Conservation (phyloP, 2,888 invertebrate species). For the Phyllotreta striolata region DNA sequence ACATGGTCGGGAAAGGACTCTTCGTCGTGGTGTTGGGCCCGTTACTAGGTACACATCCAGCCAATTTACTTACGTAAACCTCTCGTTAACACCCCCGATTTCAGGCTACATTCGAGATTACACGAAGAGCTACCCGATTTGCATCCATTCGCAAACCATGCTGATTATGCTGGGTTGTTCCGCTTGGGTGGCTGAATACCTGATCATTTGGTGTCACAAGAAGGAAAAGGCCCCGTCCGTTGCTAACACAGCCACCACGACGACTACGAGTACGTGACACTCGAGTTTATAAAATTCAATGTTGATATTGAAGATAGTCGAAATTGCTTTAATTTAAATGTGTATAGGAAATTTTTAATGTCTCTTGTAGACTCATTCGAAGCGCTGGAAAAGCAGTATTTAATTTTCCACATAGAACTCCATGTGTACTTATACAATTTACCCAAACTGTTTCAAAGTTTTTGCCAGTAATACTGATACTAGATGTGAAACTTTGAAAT, state of each 20-base stretch:
- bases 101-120: constrained; percentile 75
- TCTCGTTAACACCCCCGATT: constrained; percentile 43
- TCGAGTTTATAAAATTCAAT: constrained; percentile 44
- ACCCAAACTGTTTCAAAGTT: too few relatives aligned
- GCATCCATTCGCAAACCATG: constrained; percentile 76
- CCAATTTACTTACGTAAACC: background rate
- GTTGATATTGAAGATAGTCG: constrained; percentile 40
- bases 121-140: constrained; percentile 72
- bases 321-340: too few relatives aligned
- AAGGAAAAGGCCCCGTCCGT: constrained; percentile 57
- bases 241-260: constrained; percentile 52
- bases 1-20: constrained; percentile 78
- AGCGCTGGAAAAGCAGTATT: too few relatives aligned
- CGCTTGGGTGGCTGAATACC: constrained; percentile 75
- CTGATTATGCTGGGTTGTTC: constrained; percentile 73
- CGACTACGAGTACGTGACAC: constrained; percentile 34
- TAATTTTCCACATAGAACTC: too few relatives aligned
- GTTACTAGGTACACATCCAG: constrained; percentile 73
- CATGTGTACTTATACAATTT: too few relatives aligned
- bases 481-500: too few relatives aligned
- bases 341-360: too few relatives aligned
- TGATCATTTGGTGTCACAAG: constrained; percentile 52
- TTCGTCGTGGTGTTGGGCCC: constrained; percentile 76
- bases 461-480: too few relatives aligned
- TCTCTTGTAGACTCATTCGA: too few relatives aligned